Base-by-base conservation (phyloP, 2,888 invertebrate genomes). In the Perithous albicinctus region DNA sequence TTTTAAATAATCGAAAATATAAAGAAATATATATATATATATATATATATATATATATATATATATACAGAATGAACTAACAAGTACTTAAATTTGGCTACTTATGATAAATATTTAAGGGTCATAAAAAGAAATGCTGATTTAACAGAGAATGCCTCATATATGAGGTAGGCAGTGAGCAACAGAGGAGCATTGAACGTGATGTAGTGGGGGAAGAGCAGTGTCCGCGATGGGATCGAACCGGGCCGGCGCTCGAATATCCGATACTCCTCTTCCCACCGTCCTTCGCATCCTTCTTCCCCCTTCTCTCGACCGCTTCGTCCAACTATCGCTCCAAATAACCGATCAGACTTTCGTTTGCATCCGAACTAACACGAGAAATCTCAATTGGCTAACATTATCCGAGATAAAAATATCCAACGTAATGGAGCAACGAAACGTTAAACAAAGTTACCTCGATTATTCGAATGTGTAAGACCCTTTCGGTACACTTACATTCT, bases 361-460 rank as follows among this genome's bases (percentile, higher is more conserved):
- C 48, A 12, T 63, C 48, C 18, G 32, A 59, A 48, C 51, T 20
- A 18, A 26, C 26, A 54, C 18, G 46, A 51, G 15, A 26, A 66
- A 26, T 54, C 35, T n/a, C 41, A 67, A 61, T 69, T 23, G 38
- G 10, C 35, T 18, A 23, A 56, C 56, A 70, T 75, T 79, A 56
- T 70, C 61, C 48, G 8, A 10, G 59, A 38, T 69, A 32, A 61
- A 66, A 75, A 63, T 63, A 56, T 64, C n/a, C 56, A 15, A 20
- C 2, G 26, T 10, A 23, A 54, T 41, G 23, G 18, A 43, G 38
- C 61, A 5, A 54, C 38, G 48, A 51, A 59, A 72, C 35, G 26
- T 41, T 48, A 70, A 75, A 12, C 70, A 38, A 54, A 29, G 51
- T 43, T 41, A n/a, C 59, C 12, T 18, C 12, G 26, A 12, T 61